Evolutionary conservation across 2,888 invertebrate species (phyloP).

Genomic region (Heliconius ethilla): DNA sequence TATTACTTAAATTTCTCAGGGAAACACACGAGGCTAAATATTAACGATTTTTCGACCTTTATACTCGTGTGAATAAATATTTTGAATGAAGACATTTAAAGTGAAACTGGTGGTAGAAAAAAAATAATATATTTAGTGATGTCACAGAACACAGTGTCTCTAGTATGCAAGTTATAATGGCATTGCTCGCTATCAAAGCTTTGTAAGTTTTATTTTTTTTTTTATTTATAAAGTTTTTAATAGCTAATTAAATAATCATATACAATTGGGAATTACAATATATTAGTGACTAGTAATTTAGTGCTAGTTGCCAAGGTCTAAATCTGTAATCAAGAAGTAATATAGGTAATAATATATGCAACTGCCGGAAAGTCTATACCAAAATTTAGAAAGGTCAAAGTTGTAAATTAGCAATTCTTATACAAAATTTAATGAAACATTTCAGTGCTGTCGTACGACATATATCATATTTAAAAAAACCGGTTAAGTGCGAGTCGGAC

Average conservation of each 20-base stretch:
- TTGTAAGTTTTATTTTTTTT: conserved; percentile 8
- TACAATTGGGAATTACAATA: neutral
- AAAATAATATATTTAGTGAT: neutral
- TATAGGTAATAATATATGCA: neutral
- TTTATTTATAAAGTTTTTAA: too few relatives aligned
- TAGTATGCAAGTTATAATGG: conserved; percentile 9
- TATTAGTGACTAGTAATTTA: neutral
- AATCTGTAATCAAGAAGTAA: neutral
- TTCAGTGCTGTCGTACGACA: neutral
- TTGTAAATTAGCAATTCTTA: neutral
- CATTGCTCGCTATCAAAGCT: neutral
- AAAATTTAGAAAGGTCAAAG: neutral
- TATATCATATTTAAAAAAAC: neutral
- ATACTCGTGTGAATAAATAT: neutral
- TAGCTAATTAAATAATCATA: too few relatives aligned
- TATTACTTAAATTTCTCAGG: neutral
- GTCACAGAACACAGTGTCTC: neutral
- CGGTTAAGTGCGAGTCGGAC: too few relatives aligned
- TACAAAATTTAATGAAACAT: neutral
- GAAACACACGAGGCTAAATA: neutral
- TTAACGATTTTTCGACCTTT: neutral
- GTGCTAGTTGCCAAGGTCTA: neutral
- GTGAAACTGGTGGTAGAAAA: neutral
- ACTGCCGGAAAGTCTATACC: neutral
- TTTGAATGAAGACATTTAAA: neutral